Evolutionary conservation across 2,113 vertebrate genomes (phyloP).

Genomic region (Cyphomyrus discorhynchus): DNA sequence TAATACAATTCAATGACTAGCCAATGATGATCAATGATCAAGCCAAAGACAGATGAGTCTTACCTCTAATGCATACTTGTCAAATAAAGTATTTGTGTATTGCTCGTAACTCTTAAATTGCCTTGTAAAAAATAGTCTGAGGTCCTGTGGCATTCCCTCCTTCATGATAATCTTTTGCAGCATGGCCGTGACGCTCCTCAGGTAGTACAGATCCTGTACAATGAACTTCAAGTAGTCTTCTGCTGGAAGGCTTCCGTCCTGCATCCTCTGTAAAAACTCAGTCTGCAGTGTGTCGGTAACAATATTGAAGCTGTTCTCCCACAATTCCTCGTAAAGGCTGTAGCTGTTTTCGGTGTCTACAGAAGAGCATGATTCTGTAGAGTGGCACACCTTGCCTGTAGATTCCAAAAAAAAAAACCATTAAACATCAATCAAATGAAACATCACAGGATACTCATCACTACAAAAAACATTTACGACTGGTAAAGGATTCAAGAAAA

Average conservation of each 20-base stretch:
- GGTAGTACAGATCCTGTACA: conserved; percentile 29
- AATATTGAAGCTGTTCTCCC: conserved; percentile 23
- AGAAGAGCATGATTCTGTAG: background rate
- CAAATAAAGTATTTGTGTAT: background rate
- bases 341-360: background rate
- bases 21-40: background rate
- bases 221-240: conserved; percentile 27
- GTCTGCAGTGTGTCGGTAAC: background rate
- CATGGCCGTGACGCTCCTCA: conserved; percentile 24
- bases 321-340: conserved; percentile 31
- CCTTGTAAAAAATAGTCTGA: conserved; percentile 11
- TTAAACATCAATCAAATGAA: background rate
- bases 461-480: background rate
- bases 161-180: conserved; percentile 17
- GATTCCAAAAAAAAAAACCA: background rate
- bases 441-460: background rate
- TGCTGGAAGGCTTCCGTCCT: conserved; percentile 24
- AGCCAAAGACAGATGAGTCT: background rate
- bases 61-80: conserved; percentile 26
- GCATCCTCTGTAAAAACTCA: conserved; percentile 28
- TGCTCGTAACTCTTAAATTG: conserved; percentile 12
- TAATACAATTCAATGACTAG: background rate
- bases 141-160: background rate
- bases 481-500: background rate
- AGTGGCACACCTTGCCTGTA: background rate